Evolutionary conservation across 2,797 vertebrate genomes (phyloP).

Genomic region (Mergus octosetaceus): DNA sequence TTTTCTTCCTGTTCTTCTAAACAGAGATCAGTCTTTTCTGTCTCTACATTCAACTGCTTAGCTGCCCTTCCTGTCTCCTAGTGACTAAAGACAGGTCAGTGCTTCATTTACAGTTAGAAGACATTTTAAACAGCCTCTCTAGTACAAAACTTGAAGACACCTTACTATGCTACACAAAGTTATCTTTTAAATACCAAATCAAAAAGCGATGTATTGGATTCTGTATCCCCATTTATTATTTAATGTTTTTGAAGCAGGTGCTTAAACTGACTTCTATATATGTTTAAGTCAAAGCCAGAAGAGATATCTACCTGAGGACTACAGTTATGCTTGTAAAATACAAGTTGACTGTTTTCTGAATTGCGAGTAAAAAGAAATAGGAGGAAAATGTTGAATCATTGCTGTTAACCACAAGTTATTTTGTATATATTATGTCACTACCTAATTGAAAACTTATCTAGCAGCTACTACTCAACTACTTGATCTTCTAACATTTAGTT

Average conservation of each 20-base stretch:
- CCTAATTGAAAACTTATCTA: neutral
- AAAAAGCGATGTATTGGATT: neutral
- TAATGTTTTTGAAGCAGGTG: neutral
- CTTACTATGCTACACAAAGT: neutral
- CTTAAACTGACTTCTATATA: neutral
- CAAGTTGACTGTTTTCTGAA: neutral
- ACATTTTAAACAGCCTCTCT: neutral
- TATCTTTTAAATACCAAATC: neutral
- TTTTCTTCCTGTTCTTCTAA: constrained; percentile 38
- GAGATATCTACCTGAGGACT: neutral
- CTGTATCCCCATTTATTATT: neutral
- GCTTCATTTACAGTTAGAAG: neutral
- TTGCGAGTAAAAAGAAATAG: neutral
- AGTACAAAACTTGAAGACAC: neutral
- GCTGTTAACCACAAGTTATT: neutral
- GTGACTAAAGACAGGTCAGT: neutral
- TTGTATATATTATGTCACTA: neutral
- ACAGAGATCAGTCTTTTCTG: neutral
- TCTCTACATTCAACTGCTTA: neutral
- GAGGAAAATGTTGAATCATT: neutral
- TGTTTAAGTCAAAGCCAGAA: neutral
- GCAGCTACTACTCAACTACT: neutral
- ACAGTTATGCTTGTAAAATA: neutral
- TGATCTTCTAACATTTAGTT: neutral
- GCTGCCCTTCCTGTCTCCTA: neutral